These are phyloP conservation scores for Chelonia mydas DNA, from an alignment of 2,797 vertebrate genomes.

Conservation along the genomic window DNA sequence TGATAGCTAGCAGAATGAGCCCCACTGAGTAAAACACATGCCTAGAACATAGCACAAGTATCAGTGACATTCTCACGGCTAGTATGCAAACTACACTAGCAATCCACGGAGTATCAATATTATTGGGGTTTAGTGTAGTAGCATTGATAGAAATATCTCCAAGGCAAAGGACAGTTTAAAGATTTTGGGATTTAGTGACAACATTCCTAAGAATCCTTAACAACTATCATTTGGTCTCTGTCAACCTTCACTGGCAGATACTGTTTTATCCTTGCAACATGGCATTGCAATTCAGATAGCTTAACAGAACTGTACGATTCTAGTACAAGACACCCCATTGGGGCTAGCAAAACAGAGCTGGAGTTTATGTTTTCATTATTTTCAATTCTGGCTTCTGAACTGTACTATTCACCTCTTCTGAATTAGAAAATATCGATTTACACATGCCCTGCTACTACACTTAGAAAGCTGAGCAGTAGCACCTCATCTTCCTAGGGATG, in stretches of 20 bases:
- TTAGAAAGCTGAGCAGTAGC: background rate
- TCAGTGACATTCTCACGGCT: background rate
- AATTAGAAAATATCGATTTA: background rate
- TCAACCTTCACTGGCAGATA: background rate
- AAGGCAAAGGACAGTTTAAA: background rate
- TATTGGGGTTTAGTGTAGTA: background rate
- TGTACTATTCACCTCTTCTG: background rate
- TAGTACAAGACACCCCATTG: background rate
- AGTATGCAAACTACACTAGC: background rate
- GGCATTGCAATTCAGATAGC: background rate
- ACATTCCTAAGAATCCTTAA: constrained; percentile 18
- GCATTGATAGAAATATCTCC: constrained; percentile 3
- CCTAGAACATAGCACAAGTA: background rate
- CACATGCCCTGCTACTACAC: background rate
- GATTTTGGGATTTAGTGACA: background rate
- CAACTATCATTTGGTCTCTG: background rate
- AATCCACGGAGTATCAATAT: background rate
- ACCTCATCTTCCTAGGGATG: background rate
- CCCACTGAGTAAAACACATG: background rate
- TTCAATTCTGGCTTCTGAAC: background rate
- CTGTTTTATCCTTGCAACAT: background rate
- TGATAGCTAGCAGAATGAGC: background rate
- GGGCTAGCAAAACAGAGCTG: background rate
- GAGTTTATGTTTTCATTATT: background rate
- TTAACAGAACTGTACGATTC: background rate